Evolutionary conservation across 2,113 vertebrate species (phyloP), one percentile per base, ranked within the genome.

Genomic region (Ptilonorhynchus violaceus): DNA sequence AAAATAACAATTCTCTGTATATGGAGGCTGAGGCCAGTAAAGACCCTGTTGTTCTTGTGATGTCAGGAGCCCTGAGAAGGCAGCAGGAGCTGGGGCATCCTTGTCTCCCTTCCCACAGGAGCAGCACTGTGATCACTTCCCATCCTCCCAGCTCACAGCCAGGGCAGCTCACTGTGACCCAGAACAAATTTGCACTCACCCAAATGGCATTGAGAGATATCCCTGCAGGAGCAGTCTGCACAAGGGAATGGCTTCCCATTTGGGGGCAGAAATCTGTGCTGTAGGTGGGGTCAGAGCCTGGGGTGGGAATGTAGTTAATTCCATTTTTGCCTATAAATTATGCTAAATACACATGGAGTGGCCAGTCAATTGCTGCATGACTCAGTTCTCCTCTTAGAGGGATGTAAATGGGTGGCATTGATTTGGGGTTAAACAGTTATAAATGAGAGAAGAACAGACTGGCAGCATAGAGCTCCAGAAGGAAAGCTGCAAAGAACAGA

Each of bases 71-170:
- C 41, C 22, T 28, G 52, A 0, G 1, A 39, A 50, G 41, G 52
- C 77, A 17, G 13, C 3, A 2, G 31, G 18, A 64, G 16, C 56
- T 10, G 10, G 27, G 21, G 15, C 25, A 59, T 24, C 44, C 35
- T 31, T 1, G 0, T 16, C 37, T 66, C 15, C 35, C 6, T 39
- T 5, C 52, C 24, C 11, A 1, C 0, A 14, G 74, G 21, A 58
- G 27, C 42, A 41, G 33, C 3, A 2, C 60, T 2, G 2, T 31
- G 60, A 10, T 35, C 4, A 1, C 37, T 85, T 73, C 13, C 18
- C 41, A 49, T 49, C 73, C 46, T 77, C 39, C 19, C 81, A 53
- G 19, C 19, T 68, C 27, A 42, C 46, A 53, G 10, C 39, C 6
- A 2, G 46, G 20, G 35, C 33, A 66, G 42, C 31, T 85, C 55